Evolutionary conservation across 2,888 invertebrate species (phyloP).

Genomic region (Lottia gigantea): DNA sequence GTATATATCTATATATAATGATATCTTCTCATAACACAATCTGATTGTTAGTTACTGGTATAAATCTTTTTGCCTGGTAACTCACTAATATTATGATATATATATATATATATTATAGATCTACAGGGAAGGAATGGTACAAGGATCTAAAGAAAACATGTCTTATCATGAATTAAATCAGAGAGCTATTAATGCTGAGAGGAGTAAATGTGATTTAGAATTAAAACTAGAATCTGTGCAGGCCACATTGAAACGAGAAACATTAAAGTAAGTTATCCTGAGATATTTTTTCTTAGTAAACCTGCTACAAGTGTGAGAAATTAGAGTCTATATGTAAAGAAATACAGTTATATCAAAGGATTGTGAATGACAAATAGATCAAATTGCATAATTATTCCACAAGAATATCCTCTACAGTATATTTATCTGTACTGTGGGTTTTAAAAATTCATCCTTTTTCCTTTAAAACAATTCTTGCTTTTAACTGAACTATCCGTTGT

Average conservation of each 20-base stretch:
- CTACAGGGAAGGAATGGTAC: conserved; percentile 51
- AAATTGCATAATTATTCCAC: no score
- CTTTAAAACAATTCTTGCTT: no score
- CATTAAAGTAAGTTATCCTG: conserved; percentile 45
- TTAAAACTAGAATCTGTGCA: conserved; percentile 50
- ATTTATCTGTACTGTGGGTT: no score
- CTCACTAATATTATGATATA: no score
- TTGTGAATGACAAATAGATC: neutral
- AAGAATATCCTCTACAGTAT: no score
- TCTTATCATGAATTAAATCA: conserved; percentile 55
- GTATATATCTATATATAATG: no score
- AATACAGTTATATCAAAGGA: neutral
- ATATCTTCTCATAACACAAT: no score
- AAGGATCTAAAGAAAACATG: conserved; percentile 50
- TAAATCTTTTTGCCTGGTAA: no score
- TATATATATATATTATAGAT: conserved; percentile 42
- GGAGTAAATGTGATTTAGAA: conserved; percentile 54
- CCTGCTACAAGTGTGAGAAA: neutral
- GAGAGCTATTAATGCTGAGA: conserved; percentile 58
- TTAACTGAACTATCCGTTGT: no score
- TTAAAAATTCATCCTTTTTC: no score
- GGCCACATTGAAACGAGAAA: conserved; percentile 44
- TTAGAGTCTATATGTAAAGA: neutral
- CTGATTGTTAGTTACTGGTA: no score
- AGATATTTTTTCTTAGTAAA: neutral